Base-by-base conservation (phyloP, 2,797 vertebrate genomes). In the Enteromius mattozi region DNA sequence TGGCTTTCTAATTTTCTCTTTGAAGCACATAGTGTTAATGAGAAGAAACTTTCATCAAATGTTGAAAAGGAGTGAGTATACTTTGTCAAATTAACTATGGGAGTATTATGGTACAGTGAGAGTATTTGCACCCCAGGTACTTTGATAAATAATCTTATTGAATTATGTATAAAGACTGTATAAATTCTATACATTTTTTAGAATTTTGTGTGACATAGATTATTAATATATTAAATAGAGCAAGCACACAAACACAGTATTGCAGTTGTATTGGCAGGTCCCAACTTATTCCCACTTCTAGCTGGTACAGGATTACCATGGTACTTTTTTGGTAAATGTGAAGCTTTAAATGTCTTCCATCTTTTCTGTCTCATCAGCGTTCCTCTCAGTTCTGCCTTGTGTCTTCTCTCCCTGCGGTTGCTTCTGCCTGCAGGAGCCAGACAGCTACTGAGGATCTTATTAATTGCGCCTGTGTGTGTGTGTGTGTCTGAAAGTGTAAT, bases 371-470 rank as follows among this genome's bases (percentile, higher is more conserved):
- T 6, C 51, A 47, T 82, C 56, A 75, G 81, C 27, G 3, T 63
- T 82, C 40, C 51, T 59, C 49, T 59, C n/a, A 56, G 35, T 71
- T 69, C 33, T 59, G 24, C 24, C 24, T 59, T 78, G 35, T 61
- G 24, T 59, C n/a, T 81, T 45, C 24, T 68, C 17, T 83, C 59
- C n/a, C 74, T 78, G 37, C 0, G 27, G 37, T 24, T 78, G 45
- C 27, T 45, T 78, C 8, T 78, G 92, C 94, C 92, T 92, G 93
- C 93, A 94, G 90, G 90, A 93, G 91, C 91, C 91, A 94, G 94
- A 94, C 93, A 92, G 93, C 88, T 85, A 83, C 89, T 91, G 88
- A 87, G 92, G 92, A 88, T 93, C 93, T 94, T 92, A 94, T 93
- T 92, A 93, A 84, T 84, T 78, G 92, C 91, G 56, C 40, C 27